A percentile compares a stretch with the other conserved stretches of the same genome.
Conservation (phyloP, 2,113 vertebrate species). For the Phainopepla nitens region DNA sequence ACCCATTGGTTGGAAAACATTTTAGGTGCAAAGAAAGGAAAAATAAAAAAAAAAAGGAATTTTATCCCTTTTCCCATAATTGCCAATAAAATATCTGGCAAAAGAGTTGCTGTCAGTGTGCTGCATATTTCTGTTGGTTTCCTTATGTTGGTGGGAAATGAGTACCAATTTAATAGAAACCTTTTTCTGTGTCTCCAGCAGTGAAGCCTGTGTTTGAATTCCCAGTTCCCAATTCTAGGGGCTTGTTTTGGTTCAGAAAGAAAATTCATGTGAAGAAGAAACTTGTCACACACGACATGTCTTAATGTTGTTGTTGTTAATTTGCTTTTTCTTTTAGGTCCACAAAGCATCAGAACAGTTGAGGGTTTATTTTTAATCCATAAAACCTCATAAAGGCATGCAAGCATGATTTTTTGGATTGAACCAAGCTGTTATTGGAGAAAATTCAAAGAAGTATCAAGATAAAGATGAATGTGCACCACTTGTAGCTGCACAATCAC, state of each 20-base stretch:
- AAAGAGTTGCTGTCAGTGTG: neutral
- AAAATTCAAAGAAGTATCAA: neutral
- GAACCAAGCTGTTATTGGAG: neutral
- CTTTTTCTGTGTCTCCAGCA: neutral
- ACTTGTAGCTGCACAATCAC: neutral
- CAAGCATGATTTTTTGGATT: neutral
- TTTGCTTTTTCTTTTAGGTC: neutral
- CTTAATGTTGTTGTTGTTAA: neutral
- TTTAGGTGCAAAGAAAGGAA: neutral
- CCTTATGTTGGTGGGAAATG: neutral
- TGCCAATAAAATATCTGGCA: neutral
- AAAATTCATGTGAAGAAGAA: neutral
- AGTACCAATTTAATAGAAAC: neutral
- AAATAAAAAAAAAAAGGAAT: neutral
- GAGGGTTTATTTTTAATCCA: neutral
- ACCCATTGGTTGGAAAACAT: neutral
- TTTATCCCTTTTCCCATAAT: neutral
- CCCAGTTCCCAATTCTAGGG: neutral
- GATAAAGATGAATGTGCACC: neutral
- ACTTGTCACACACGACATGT: neutral
- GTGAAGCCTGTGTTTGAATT: neutral
- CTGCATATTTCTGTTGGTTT: conserved; percentile 3
- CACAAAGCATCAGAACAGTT: neutral
- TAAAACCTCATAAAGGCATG: neutral
- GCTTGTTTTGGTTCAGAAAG: neutral